Conservation (phyloP, 2,113 vertebrate genomes). For the Heliornis fulica region DNA sequence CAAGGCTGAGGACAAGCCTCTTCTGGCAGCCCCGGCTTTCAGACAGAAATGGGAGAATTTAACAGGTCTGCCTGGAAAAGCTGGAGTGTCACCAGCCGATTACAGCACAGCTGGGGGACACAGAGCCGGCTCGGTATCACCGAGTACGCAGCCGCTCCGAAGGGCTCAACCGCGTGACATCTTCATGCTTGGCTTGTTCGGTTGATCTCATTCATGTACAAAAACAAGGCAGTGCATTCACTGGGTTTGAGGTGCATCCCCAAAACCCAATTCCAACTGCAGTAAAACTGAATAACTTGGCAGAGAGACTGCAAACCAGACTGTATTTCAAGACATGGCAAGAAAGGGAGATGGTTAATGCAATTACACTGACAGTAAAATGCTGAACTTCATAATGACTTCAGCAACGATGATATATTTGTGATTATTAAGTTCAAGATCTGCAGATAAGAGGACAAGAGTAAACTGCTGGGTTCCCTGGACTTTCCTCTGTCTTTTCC, state of each 20-base stretch:
- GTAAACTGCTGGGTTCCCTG: not conserved
- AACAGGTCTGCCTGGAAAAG: not conserved
- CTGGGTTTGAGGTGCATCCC: not conserved
- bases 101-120: not conserved
- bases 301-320: not conserved
- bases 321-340: not conserved
- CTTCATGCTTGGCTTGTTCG: not conserved
- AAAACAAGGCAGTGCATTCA: not conserved
- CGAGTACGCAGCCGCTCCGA: not conserved
- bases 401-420: not conserved
- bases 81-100: not conserved
- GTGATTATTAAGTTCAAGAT: not conserved
- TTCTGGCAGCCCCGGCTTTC: not conserved
- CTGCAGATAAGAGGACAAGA: not conserved
- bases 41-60: not conserved
- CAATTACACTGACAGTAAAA: not conserved
- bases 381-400: not conserved
- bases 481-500: not conserved
- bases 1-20: not conserved
- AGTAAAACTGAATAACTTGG: not conserved
- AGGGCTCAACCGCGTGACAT: not conserved
- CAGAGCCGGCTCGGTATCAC: not conserved
- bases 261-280: not conserved
- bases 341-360: not conserved
- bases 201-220: not conserved